Conservation (phyloP, 2,113 vertebrate species). For the Rhea pennata region DNA sequence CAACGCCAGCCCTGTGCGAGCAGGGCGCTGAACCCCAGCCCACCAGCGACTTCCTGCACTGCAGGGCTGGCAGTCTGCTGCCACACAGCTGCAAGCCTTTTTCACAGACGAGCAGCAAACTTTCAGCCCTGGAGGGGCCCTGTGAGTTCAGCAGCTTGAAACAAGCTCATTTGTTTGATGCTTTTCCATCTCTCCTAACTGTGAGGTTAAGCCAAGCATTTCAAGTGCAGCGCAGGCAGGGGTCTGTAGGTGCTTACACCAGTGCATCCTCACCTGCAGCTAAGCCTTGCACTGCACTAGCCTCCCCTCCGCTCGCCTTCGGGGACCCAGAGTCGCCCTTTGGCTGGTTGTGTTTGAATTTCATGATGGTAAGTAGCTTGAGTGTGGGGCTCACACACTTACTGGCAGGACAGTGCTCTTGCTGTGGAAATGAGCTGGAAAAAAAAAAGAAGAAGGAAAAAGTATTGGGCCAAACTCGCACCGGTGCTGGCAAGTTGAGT, state of each 20-base stretch:
- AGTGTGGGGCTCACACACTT: background rate
- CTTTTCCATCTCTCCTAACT: constrained; percentile 56
- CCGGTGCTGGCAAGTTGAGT: background rate
- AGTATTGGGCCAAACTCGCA: background rate
- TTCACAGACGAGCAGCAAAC: constrained; percentile 88
- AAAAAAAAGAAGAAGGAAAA: background rate
- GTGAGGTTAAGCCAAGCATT: constrained; percentile 67
- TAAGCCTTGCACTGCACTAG: background rate
- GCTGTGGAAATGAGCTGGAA: background rate
- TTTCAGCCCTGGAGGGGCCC: constrained; percentile 74
- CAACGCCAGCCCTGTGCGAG: constrained; percentile 71
- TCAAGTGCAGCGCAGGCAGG: constrained; percentile 17
- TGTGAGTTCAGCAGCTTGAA: constrained; percentile 76
- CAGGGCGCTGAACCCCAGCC: constrained; percentile 77
- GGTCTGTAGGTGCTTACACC: background rate
- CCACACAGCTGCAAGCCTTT: constrained; percentile 87
- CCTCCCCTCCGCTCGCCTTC: background rate
- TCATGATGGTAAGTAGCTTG: constrained; percentile 64
- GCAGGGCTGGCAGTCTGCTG: constrained; percentile 86
- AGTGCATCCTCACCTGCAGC: constrained; percentile 28
- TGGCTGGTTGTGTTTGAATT: background rate
- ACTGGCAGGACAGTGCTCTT: background rate
- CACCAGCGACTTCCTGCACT: constrained; percentile 85
- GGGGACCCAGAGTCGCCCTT: background rate
- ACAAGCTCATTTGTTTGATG: constrained; percentile 66